Evolutionary conservation across 2,888 invertebrate species (phyloP).

Genomic region (Dioctria rufipes): DNA sequence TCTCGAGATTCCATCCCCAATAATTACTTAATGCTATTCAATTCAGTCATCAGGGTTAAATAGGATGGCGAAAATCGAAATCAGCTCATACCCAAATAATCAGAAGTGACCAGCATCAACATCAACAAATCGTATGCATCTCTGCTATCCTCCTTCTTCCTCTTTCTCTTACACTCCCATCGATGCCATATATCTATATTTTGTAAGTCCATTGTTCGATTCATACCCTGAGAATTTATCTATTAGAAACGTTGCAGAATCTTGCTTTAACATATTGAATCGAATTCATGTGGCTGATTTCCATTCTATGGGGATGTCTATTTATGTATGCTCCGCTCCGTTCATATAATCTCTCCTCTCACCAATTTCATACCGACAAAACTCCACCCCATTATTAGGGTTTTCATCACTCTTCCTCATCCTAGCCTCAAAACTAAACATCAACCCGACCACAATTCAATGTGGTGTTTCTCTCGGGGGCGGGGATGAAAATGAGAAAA

Average conservation of each 20-base stretch:
- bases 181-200: no score
- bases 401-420: background rate
- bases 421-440: background rate
- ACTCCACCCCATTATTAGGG: slow-evolving; percentile 33
- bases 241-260: no score
- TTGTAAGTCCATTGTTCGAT: no score
- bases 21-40: slow-evolving; percentile 42
- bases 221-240: no score
- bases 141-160: background rate
- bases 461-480: slow-evolving; percentile 1
- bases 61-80: background rate
- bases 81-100: slow-evolving; percentile 31
- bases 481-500: slow-evolving; percentile 37
- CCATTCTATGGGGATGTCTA: no score
- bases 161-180: no score
- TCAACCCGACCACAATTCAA: background rate
- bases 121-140: slow-evolving; percentile 40
- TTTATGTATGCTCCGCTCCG: no score
- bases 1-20: slow-evolving; percentile 29
- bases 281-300: no score
- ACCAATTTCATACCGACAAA: slow-evolving; percentile 18
- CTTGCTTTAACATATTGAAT: no score
- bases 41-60: slow-evolving; percentile 28
- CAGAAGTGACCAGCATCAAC: slow-evolving; percentile 31
- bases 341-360: background rate